Evolutionary conservation across 2,888 invertebrate genomes (phyloP), one percentile per base, ranked within the genome.

Genomic region (Zhuqinia jingwanae): DNA sequence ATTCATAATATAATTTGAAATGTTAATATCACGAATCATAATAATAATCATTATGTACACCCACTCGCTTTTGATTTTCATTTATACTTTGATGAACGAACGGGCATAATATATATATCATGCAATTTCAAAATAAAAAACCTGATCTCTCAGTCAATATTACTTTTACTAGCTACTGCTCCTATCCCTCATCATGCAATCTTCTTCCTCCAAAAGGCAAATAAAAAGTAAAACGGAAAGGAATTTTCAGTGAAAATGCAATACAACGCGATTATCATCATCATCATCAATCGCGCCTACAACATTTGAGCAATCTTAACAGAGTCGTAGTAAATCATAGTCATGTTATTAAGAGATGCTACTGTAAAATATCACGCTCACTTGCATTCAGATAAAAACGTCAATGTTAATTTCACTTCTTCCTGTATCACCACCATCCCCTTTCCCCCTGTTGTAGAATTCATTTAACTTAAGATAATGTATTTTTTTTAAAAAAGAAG

Each of bases 221-320:
- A 36, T 53, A 56, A 50, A 63, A 84, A 84, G 84, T 84, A 87
- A 87, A 87, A 87, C 83, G 83, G 79, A 83, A 88, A 65, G 58
- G 36, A 17, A 36, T 88, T 58, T 70, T 82, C 80, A 82, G 78
- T 77, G 82, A 75, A 85, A 85, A 63, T 83, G 76, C 10, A 75
- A 73, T 27, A 63, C 50, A 70, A 78, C 25, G 53, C 56, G 3
- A 70, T 70, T 70, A 45, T 58, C 30, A 53, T 60, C 42, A 27
- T 22, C 76, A 36, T 56, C 76, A 56, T 22, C 25, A 25, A 68
- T 60, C 50, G 5, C 60, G 2, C 20, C 36, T 8, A 36, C 8
- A 3, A 36, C 8, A 36, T 36, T 36, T 8, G 36, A 6, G 36
- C 36, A 36, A n/a, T n/a, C n/a, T n/a, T n/a, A n/a, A n/a, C n/a